Percentiles rank a stretch among this genome's conserved stretches.
phyloP scores from a whole-genome alignment of 2,888 invertebrate genomes.

The Frankliniella fusca region DNA sequence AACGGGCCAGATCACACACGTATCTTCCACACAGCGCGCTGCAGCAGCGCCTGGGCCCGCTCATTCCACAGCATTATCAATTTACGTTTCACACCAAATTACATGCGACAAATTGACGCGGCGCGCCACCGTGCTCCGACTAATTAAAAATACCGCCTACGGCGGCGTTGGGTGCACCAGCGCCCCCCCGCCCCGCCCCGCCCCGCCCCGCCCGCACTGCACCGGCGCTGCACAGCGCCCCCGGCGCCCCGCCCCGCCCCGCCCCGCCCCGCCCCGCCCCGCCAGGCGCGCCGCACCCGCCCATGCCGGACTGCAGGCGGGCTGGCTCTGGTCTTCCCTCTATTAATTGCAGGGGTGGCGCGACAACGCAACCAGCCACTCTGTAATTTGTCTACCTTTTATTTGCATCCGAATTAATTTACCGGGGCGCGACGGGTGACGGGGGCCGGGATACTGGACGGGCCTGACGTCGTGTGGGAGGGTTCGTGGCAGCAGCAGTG shows the following conservation, averaged over 20 bases:
- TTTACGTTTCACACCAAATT: constrained; percentile 25
- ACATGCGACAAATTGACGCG: constrained; percentile 16
- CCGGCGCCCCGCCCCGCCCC: no score
- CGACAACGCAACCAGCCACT: not conserved
- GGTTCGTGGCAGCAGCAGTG: no score
- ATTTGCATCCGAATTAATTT: constrained; percentile 26
- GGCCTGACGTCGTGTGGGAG: not conserved
- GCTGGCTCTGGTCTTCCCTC: not conserved
- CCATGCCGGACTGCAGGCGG: not conserved
- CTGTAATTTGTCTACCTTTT: constrained; percentile 15
- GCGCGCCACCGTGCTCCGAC: not conserved
- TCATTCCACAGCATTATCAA: not conserved
- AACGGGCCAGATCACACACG: not conserved
- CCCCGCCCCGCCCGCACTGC: not conserved
- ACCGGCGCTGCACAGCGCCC: no score
- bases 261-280: no score
- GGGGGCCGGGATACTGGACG: not conserved
- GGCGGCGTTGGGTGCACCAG: not conserved
- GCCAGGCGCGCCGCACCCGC: not conserved
- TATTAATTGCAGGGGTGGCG: constrained; percentile 18
- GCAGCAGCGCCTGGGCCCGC: not conserved
- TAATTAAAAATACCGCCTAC: constrained; percentile 3
- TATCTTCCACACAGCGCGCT: not conserved
- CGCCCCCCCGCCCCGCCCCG: not conserved
- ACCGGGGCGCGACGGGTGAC: constrained; percentile 19